Base-by-base conservation (phyloP, 2,797 vertebrate genomes). In the Urophycis tenuis region DNA sequence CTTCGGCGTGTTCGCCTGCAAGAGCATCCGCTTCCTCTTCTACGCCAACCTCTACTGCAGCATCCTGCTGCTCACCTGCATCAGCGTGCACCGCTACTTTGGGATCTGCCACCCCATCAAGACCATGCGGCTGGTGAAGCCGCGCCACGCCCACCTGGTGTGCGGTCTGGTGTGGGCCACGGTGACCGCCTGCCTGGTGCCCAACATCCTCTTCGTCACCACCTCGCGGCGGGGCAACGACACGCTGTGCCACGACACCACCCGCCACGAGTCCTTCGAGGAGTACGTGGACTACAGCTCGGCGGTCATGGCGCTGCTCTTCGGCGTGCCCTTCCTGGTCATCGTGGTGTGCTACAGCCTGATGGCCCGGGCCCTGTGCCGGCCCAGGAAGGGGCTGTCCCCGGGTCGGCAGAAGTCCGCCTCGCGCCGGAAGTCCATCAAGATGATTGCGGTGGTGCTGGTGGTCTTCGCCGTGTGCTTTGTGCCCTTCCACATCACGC, bases 1-100 rank as follows among this genome's bases (percentile, higher is more conserved):
- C 6, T 99, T 98, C 0, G 96, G 96, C 0, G 88, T 90, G 1
- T 88, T 79, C 1, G 77, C 94, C 34, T 99, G 96, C 88, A 99
- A 99, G 87, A 75, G 90, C 0, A 93, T 96, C 31, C 91, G 95
- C 80, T 98, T 99, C 88, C 92, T 98, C 64, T 99, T 99, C 90
- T 97, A 98, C 0, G 93, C 94, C 76, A 98, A 98, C 90, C 94
- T 99, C 71, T 98, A 98, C 91, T 96, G 96, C 93, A 99, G 96
- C 89, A 95, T 99, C 90, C 93, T 98, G 30, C 93, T 99, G 81
- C 96, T 98, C 84, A 97, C 95, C 29, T 97, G 96, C 83, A 98
- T 98, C 90, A 98, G 97, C 0, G 80, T 97, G 78, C 95, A 98
- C 83, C 95, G 95, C 17, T 98, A 98, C 71, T 1, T 98, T 81